phyloP scores from a whole-genome alignment of 2,888 invertebrate genomes.

The Eurytoma californica region DNA sequence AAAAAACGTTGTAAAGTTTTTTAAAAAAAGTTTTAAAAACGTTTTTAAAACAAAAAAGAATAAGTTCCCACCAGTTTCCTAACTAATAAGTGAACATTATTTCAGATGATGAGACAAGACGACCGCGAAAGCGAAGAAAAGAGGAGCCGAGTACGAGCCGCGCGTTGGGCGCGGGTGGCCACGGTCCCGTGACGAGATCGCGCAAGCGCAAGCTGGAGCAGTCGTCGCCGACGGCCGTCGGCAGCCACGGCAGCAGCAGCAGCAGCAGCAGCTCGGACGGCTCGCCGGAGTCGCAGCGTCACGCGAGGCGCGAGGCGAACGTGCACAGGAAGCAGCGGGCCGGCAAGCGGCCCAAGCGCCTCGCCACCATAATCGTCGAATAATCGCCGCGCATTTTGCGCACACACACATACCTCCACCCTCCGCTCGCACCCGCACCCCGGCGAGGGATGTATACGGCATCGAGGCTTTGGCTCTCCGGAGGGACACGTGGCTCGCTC shows the following conservation, averaged over 20 bases:
- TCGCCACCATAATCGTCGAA: slow-evolving; percentile 64
- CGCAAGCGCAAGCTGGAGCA: slow-evolving; percentile 53
- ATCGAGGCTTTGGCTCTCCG: slow-evolving; percentile 22
- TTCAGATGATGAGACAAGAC: slow-evolving; percentile 49
- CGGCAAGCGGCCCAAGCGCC: slow-evolving; percentile 67
- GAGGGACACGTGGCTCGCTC: neutral
- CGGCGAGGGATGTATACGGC: slow-evolving; percentile 49
- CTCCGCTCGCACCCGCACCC: slow-evolving; percentile 47
- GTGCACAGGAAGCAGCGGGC: slow-evolving; percentile 67
- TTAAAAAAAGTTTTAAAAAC: too few relatives aligned
- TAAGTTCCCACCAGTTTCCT: neutral
- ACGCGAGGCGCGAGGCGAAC: slow-evolving; percentile 60
- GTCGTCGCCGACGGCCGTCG: neutral
- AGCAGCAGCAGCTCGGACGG: slow-evolving; percentile 45
- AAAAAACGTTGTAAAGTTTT: too few relatives aligned
- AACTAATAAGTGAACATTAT: neutral
- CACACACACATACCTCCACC: too few relatives aligned
- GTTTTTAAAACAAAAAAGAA: neutral
- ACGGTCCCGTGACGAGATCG: slow-evolving; percentile 45
- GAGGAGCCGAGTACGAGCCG: slow-evolving; percentile 39
- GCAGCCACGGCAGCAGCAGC: neutral
- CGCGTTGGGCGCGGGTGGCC: too few relatives aligned
- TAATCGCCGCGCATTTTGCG: slow-evolving; percentile 59
- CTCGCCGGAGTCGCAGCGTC: slow-evolving; percentile 52
- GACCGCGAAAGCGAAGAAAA: slow-evolving; percentile 61